Conservation (phyloP, 92 coral and sea anemone genomes). For the Actinernus sp. region DNA sequence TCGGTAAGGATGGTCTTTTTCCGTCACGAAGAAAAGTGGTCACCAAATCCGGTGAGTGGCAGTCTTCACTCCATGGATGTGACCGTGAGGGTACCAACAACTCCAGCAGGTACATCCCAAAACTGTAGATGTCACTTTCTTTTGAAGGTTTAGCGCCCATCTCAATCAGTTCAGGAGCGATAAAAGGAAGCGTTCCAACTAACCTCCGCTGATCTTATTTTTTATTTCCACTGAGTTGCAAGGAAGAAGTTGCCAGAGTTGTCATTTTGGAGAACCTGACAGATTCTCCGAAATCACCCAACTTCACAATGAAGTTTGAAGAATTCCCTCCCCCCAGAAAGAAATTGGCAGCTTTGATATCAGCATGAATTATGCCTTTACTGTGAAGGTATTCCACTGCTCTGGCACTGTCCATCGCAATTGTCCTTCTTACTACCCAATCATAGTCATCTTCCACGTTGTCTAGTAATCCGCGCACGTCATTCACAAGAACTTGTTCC, state of each 20-base stretch:
- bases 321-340: background rate
- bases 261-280: background rate
- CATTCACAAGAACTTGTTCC: constrained; percentile 4
- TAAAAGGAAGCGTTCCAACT: constrained; percentile 18
- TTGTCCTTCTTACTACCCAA: background rate
- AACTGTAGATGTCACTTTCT: constrained; percentile 15
- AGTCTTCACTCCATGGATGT: constrained; percentile 12
- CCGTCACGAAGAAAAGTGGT: background rate
- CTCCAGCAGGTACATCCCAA: constrained; percentile 9
- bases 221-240: constrained; percentile 1
- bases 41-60: background rate
- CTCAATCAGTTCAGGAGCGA: constrained; percentile 3
- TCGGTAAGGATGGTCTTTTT: background rate
- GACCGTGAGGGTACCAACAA: background rate
- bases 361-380: background rate
- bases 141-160: constrained; percentile 5
- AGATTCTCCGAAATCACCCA: constrained; percentile 26
- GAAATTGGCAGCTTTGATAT: constrained; percentile 10
- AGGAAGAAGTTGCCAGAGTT: background rate
- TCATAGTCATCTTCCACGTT: constrained; percentile 20
- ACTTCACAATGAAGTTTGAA: background rate
- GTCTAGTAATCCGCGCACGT: constrained; percentile 17
- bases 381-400: constrained; percentile 6
- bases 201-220: constrained; percentile 1
- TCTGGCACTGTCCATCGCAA: constrained; percentile 9